Conservation (phyloP, 2,113 vertebrate species). For the Nycticorax nycticorax region DNA sequence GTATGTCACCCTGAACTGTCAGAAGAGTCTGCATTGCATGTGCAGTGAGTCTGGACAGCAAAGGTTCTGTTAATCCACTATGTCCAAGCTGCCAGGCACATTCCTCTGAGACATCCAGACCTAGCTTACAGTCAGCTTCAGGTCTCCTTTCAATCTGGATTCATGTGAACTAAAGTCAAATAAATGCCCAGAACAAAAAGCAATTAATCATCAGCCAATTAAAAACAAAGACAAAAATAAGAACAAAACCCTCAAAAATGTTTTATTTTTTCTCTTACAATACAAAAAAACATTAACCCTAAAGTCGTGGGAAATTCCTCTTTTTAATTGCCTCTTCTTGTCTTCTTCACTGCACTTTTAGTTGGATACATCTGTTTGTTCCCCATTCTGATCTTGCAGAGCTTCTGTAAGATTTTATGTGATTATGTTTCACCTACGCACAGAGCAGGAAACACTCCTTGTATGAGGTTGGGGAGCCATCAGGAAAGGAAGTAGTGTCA, state of each 20-base stretch:
- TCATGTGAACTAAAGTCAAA: not conserved
- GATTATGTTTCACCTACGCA: not conserved
- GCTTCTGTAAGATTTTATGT: not conserved
- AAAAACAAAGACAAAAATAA: not conserved
- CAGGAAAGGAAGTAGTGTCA: not conserved
- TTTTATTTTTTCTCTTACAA: not conserved
- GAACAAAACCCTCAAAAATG: no score
- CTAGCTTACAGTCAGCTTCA: not conserved
- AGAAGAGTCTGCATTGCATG: not conserved
- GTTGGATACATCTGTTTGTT: not conserved
- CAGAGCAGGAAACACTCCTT: not conserved
- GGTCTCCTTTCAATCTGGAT: not conserved
- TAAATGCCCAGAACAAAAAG: not conserved
- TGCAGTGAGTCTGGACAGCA: not conserved
- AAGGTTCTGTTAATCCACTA: not conserved
- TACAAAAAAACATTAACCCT: not conserved
- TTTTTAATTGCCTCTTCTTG: not conserved
- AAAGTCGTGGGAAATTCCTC: not conserved
- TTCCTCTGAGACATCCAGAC: not conserved
- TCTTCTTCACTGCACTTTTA: not conserved
- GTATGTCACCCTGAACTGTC: not conserved
- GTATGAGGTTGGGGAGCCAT: not conserved
- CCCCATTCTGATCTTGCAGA: not conserved
- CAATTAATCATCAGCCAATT: not conserved
- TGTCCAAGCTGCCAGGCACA: not conserved